A percentile compares a stretch with the other conserved stretches of the same genome.
Conservation (phyloP, 1,140 invertebrate species). For the Antheraea mylitta region DNA sequence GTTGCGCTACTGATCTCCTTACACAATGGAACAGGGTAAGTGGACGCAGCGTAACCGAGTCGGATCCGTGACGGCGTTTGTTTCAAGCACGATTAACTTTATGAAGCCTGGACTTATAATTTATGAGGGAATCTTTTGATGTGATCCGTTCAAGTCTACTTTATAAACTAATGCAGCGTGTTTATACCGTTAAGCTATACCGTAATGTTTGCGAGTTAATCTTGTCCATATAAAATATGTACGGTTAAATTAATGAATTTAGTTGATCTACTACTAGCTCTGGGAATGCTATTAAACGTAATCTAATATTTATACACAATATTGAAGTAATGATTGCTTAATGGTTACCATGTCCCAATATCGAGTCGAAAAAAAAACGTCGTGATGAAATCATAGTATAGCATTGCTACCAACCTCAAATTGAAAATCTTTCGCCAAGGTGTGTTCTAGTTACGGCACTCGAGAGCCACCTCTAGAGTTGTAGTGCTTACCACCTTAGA, state of each 20-base stretch:
- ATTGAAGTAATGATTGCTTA: too few relatives aligned
- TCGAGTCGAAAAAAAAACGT: too few relatives aligned
- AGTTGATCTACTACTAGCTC: neutral
- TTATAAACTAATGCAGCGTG: neutral
- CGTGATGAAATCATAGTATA: too few relatives aligned
- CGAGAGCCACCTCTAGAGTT: too few relatives aligned
- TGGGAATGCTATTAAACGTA: too few relatives aligned
- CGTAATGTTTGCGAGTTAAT: neutral
- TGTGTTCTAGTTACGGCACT: too few relatives aligned
- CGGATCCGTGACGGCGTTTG: slow-evolving; percentile 13
- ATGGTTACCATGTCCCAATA: too few relatives aligned
- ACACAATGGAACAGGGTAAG: neutral
- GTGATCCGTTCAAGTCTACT: slow-evolving; percentile 1
- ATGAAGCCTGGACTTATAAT: slow-evolving; percentile 30
- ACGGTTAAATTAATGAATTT: neutral
- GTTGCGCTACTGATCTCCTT: neutral
- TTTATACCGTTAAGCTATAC: neutral
- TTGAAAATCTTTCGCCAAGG: too few relatives aligned
- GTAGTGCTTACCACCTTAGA: too few relatives aligned
- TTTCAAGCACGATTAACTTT: slow-evolving; percentile 30
- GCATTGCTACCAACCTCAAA: too few relatives aligned
- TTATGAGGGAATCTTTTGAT: slow-evolving; percentile 31
- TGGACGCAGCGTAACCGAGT: slow-evolving; percentile 9
- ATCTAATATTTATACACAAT: too few relatives aligned
- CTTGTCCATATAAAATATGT: neutral